These are phyloP conservation scores for Calameuta idolon DNA, from an alignment of 2,888 invertebrate genomes.

Conservation along the genomic window DNA sequence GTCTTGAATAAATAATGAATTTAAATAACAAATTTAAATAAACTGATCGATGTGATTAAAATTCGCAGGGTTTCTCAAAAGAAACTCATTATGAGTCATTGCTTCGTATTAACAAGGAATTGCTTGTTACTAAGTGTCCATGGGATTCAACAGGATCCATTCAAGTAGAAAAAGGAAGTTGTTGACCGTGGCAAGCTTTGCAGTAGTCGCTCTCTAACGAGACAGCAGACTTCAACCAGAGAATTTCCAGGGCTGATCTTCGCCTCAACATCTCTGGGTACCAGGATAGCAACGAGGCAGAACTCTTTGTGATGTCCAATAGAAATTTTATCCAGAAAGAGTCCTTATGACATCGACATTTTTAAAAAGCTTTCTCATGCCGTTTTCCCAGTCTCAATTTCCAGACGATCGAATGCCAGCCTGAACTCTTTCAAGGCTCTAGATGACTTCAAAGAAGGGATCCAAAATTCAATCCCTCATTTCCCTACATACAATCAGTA, in stretches of 20 bases:
- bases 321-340: too few species aligned
- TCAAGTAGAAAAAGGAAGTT: conserved; percentile 12
- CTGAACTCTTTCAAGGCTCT: neutral
- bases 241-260: conserved; percentile 11
- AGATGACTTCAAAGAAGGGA: neutral
- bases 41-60: too few species aligned
- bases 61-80: too few species aligned
- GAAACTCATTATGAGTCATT: neutral
- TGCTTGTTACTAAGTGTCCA: neutral
- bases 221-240: neutral
- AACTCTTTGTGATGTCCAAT: too few species aligned
- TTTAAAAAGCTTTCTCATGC: neutral
- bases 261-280: conserved; percentile 2
- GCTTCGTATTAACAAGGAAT: neutral
- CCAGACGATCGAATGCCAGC: too few species aligned
- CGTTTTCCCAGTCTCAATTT: neutral
- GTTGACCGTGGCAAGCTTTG: conserved; percentile 13
- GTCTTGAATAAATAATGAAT: neutral
- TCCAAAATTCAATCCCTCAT: neutral
- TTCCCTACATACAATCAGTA: neutral
- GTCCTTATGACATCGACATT: neutral
- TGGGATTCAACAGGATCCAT: neutral
- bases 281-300: neutral
- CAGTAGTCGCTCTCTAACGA: conserved; percentile 8
- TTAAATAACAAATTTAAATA: neutral